Base-by-base conservation (phyloP, 1,140 invertebrate species). In the Sesamia nonagrioides region DNA sequence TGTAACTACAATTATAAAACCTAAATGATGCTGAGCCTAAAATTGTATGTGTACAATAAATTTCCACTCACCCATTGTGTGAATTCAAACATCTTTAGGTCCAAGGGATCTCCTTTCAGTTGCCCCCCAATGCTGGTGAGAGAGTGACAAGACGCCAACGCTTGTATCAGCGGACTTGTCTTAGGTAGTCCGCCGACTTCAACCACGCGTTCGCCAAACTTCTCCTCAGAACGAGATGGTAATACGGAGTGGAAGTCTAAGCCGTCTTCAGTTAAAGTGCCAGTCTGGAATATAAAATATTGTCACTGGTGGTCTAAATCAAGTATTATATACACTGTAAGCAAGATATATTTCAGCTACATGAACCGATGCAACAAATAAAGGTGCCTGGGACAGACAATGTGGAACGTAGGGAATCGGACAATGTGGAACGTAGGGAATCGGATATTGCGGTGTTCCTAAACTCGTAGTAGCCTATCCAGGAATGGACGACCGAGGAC, bases 191-290 rank as follows among this genome's bases (percentile, higher is more conserved):
- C 84, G 11, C 86, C 81, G 7, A 96, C 94, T 60, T 96, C 93
- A 56, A 96, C 96, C 1, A 96, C 89, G 0, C 96, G 95, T n/a
- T 96, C 87, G 35, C 95, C 95, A 80, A 97, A 97, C 50, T 95
- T 95, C 7, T 92, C 95, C 0, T 95, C 93, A 0, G 91, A 83
- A 9, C 87, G 81, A 9, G 79, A 76, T 0, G 97, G 97, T 68
- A 99, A 96, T 2, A 99, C 96, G 33, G 98, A 98, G 96, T 98
- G 98, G 95, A 99, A 97, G 89, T 99, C 98, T 40, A 99, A 93
- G 11, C 98, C 98, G 92, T 99, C 99, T 94, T 99, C 97, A 18
- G 98, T 98, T 83, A 99, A 92, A 1, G 99, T 99, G 42, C 99
- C 99, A 74, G 99, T 99, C 97, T 97, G 85, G 60, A 85, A 48